These are phyloP conservation scores for Hydrotaea diabolus DNA, from an alignment of 2,888 invertebrate genomes.

Conservation along the genomic window DNA sequence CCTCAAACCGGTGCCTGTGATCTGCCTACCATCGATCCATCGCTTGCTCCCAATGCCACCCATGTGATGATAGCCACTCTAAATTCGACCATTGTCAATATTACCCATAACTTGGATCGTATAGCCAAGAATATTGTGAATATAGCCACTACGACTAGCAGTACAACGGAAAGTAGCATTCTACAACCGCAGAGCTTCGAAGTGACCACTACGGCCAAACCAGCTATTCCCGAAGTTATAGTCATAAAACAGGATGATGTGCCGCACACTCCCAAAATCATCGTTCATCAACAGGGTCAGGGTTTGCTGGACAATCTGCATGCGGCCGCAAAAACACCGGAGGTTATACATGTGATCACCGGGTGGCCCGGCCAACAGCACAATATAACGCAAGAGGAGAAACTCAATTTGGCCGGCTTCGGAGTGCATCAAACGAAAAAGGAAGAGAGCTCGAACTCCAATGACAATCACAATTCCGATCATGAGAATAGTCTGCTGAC, in stretches of 20 bases:
- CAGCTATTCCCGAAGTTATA: conserved; percentile 77
- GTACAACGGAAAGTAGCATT: conserved; percentile 48
- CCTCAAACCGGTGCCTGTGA: conserved; percentile 74
- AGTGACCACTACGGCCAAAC: conserved; percentile 69
- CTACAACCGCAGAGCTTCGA: conserved; percentile 62
- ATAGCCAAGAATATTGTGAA: conserved; percentile 76
- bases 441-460: conserved; percentile 36
- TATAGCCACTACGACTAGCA: conserved; percentile 67
- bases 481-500: conserved; percentile 76
- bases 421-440: conserved; percentile 59
- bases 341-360: conserved; percentile 80
- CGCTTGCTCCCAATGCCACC: conserved; percentile 72
- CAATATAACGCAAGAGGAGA: conserved; percentile 66
- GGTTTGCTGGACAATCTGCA: conserved; percentile 74
- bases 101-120: conserved; percentile 77
- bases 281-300: conserved; percentile 76
- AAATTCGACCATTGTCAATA: conserved; percentile 79
- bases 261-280: conserved; percentile 77
- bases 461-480: conserved; percentile 68
- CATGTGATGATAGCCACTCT: conserved; percentile 78
- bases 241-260: conserved; percentile 77
- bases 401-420: conserved; percentile 72
- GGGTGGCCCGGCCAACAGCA: conserved; percentile 69
- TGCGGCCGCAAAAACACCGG: conserved; percentile 73
- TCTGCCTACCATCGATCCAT: conserved; percentile 54